A percentile compares a stretch with the other conserved stretches of the same genome.
Conservation (phyloP, 2,888 invertebrate genomes). For the Cryptophagus acutangulus region DNA sequence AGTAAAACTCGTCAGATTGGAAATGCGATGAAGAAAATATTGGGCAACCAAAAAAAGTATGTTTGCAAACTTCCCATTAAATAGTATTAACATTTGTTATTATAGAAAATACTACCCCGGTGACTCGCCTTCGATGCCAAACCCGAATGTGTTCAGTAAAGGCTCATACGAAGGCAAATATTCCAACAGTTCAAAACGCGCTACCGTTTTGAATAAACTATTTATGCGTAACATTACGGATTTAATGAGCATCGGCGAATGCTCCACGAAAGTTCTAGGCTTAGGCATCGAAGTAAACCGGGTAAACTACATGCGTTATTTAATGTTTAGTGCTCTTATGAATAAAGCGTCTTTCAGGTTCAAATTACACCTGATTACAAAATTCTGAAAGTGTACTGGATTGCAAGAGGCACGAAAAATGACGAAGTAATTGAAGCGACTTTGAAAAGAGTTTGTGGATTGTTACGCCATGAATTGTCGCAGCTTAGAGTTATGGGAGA, state of each 20-base stretch:
- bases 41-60: conserved; percentile 25
- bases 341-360: conserved; percentile 47
- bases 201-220: conserved; percentile 68
- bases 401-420: conserved; percentile 52
- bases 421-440: conserved; percentile 54
- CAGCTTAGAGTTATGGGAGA: conserved; percentile 69
- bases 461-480: conserved; percentile 66
- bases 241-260: conserved; percentile 67
- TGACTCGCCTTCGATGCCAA: conserved; percentile 34
- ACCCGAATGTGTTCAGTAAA: conserved; percentile 41
- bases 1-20: conserved; percentile 22
- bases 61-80: conserved; percentile 5
- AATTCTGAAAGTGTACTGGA: conserved; percentile 68
- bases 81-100: conserved; percentile 3
- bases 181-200: conserved; percentile 55
- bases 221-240: conserved; percentile 80
- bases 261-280: conserved; percentile 57
- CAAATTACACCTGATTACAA: conserved; percentile 63
- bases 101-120: conserved; percentile 34
- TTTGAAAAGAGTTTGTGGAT: conserved; percentile 55
- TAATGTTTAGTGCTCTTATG: conserved; percentile 7
- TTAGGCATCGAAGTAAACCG: conserved; percentile 69
- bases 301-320: conserved; percentile 41
- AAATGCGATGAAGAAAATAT: conserved; percentile 29
- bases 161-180: conserved; percentile 49